Base-by-base conservation (phyloP, 1,140 invertebrate species). In the Bombus sibiricus region DNA sequence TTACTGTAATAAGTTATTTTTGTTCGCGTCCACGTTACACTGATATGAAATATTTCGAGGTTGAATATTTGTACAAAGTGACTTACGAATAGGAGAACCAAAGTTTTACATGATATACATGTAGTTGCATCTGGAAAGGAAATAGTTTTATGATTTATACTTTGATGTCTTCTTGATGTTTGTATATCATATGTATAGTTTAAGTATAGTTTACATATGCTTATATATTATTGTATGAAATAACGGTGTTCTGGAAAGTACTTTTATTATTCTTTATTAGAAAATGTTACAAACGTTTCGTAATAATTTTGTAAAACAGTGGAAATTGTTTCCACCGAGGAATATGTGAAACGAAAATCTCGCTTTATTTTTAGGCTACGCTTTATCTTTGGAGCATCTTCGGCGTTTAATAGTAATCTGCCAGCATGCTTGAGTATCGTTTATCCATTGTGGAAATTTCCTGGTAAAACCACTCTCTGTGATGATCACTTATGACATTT, bases 391-490 rank as follows among this genome's bases (percentile, higher is more conserved):
- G 28, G 72, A 83, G 81, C 74, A 76, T 83, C 39, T 83, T 62
- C 62, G 68, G 76, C 59, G 59, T 76, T 76, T 28, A 53, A 34
- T 15, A 53, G 72, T 66, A 83, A 76, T 83, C 73, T 83, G 59
- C 43, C 34, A 53, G 81, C 71, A 37, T 64, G 47, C 43, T 66
- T 47, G 41, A 66, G 34, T 77, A 62, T 77, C 57, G 25, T 68
- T 39, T 76, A n/a, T 47, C 57, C 71, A 47, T 83, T 73, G 32
- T 83, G 81, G 57, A 83, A 66, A 83, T 83, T 83, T 83, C 72
- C 73, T 66, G 41, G 72, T 68, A 76, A 83, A 76, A 37, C 41
- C 41, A 6, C 25, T 76, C 41, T 66, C 28, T 32, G 32, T 62
- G n/a, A 18, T 83, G 47, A 53, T 53, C 47, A 53, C 18, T 53